These are phyloP conservation scores for Pleuronectes platessa DNA, from an alignment of 2,113 vertebrate species.

Conservation along the genomic window DNA sequence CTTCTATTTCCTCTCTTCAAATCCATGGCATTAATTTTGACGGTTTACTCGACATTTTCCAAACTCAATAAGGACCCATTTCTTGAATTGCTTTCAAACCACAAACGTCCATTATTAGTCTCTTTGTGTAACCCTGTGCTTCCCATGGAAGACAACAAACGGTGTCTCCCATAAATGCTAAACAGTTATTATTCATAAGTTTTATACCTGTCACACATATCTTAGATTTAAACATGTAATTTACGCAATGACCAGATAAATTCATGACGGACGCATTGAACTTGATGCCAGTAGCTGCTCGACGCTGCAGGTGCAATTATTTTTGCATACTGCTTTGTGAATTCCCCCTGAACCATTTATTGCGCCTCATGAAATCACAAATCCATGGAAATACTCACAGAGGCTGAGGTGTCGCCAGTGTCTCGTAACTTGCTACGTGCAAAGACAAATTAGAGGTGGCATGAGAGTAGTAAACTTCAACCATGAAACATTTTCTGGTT, in stretches of 20 bases:
- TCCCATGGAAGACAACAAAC: no score
- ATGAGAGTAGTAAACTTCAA: neutral
- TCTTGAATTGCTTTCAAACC: neutral
- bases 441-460: neutral
- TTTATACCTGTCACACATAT: neutral
- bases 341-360: constrained; percentile 9
- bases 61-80: neutral
- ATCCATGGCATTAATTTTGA: neutral
- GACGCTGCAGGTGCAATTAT: neutral
- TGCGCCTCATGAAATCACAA: neutral
- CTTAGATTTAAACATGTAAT: neutral
- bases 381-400: constrained; percentile 36
- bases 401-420: neutral
- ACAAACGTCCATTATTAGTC: neutral
- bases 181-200: neutral
- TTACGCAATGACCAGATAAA: neutral
- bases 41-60: no score
- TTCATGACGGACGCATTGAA: neutral
- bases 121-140: neutral
- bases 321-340: constrained; percentile 70
- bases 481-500: constrained; percentile 21
- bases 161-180: neutral
- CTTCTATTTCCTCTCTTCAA: neutral
- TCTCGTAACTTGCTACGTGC: neutral
- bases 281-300: neutral